phyloP scores from a whole-genome alignment of 2,113 vertebrate genomes.

The Toxotes chatareus region DNA sequence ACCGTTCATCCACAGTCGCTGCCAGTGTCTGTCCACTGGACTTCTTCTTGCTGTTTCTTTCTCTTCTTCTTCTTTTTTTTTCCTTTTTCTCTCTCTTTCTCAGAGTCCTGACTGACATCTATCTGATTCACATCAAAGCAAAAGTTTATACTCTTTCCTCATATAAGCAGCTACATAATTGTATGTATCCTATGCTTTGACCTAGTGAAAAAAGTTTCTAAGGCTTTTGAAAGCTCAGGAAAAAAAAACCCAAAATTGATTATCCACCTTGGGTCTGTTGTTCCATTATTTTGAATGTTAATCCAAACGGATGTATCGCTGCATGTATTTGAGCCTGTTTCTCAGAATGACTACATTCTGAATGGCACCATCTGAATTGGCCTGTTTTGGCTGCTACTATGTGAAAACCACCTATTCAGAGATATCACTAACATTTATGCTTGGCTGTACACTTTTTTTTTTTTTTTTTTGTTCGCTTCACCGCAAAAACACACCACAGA shows the following conservation, averaged over 20 bases:
- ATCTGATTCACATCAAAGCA: slow-evolving; percentile 26
- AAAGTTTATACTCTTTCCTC: slow-evolving; percentile 20
- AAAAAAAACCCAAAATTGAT: slow-evolving; percentile 18
- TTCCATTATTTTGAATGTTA: slow-evolving; percentile 35
- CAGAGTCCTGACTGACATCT: slow-evolving; percentile 13
- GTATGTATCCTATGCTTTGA: slow-evolving; percentile 8
- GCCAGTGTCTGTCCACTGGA: slow-evolving; percentile 42
- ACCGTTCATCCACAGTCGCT: slow-evolving; percentile 41
- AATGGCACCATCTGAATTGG: slow-evolving; percentile 65
- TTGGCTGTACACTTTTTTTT: slow-evolving; percentile 19
- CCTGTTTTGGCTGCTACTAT: slow-evolving; percentile 53
- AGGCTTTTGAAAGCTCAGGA: slow-evolving; percentile 11
- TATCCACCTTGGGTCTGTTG: slow-evolving; percentile 48
- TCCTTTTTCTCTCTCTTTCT: slow-evolving; percentile 17
- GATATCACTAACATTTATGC: slow-evolving; percentile 47
- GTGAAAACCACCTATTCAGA: slow-evolving; percentile 54
- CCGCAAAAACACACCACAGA: slow-evolving; percentile 42
- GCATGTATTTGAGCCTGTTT: slow-evolving; percentile 36
- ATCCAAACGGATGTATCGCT: slow-evolving; percentile 16
- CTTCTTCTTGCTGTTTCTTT: slow-evolving; percentile 24
- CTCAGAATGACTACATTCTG: slow-evolving; percentile 33
- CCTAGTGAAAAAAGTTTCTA: background rate
- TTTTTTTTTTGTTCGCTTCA: slow-evolving; percentile 42
- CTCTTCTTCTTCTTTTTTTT: background rate
- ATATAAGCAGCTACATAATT: slow-evolving; percentile 1